Evolutionary conservation across 2,797 vertebrate genomes (phyloP).

Genomic region (Momotus momota): DNA sequence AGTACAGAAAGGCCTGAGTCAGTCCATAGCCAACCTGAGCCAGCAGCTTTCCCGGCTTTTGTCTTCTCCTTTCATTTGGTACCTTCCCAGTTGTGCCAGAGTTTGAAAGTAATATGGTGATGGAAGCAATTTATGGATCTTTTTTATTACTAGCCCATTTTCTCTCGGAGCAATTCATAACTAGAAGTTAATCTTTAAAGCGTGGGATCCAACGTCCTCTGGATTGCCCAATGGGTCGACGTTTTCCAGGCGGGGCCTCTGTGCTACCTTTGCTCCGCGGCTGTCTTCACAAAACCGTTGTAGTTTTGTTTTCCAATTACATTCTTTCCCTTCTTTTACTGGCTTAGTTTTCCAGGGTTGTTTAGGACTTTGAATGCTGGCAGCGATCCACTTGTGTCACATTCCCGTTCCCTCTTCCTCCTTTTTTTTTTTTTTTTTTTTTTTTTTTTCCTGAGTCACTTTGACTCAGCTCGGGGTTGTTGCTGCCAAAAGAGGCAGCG

Average conservation of each 20-base stretch:
- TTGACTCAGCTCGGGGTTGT: background rate
- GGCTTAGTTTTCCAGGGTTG: background rate
- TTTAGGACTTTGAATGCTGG: background rate
- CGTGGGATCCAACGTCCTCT: background rate
- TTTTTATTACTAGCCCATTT: background rate
- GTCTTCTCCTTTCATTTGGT: background rate
- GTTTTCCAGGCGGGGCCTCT: background rate
- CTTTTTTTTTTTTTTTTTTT: background rate
- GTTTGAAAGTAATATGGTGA: background rate
- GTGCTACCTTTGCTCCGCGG: fast-evolving
- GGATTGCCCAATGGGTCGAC: fast-evolving
- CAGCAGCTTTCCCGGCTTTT: background rate
- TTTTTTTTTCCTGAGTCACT: background rate
- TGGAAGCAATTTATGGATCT: background rate
- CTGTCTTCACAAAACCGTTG: background rate
- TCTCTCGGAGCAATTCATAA: background rate
- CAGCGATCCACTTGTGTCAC: background rate
- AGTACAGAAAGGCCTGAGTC: background rate
- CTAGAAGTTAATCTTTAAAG: background rate
- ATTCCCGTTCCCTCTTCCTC: background rate
- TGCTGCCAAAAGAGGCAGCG: background rate
- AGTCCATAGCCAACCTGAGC: no score
- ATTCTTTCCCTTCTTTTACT: background rate
- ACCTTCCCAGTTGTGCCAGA: background rate
- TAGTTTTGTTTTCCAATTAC: background rate